Evolutionary conservation across 2,797 vertebrate species (phyloP), one percentile per base, ranked within the genome.

Genomic region (Enoplosus armatus): DNA sequence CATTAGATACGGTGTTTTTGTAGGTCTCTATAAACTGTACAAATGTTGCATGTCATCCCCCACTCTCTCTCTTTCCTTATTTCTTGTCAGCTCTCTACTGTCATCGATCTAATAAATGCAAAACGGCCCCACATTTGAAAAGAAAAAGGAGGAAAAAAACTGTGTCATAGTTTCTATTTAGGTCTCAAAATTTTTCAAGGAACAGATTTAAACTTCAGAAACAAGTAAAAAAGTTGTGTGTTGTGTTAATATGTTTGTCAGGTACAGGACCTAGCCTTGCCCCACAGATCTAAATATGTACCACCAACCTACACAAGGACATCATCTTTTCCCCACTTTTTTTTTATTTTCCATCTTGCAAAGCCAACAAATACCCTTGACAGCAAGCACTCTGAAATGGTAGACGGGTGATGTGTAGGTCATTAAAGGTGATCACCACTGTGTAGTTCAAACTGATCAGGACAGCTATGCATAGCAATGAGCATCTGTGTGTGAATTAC

Each of bases 391-490:
- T 69, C 48, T 59, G 55, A 77, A 67, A 48, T 35, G 51, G 9
- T 72, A 61, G 60, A 77, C 20, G 8, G 58, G 41, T 80, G 76
- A 65, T 76, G 50, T 79, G 66, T 27, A 51, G 79, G 64, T 76
- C 79, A 78, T 89, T 84, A 85, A 88, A 85, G 41, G 65, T 68
- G 75, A 87, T 87, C 76, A 82, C 60, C 45, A 7, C 75, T 37
- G 39, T 56, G 72, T 55, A 72, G 53, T 67, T 86, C 68, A 76
- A 77, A 68, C 59, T 72, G 65, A 85, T 76, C 54, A 39, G 45
- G 43, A 68, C 59, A 65, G 79, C 48, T 43, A 69, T 79, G 82
- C 81, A 83, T 77, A 78, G 60, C 77, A 84, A 88, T 86, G 77
- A 82, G 74, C 50, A 2, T 70, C 56, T 80, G 73, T 70, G 20